A percentile compares a stretch with the other conserved stretches of the same genome.
Conservation (phyloP, 2,797 vertebrate genomes). For the Oryzias sinensis region DNA sequence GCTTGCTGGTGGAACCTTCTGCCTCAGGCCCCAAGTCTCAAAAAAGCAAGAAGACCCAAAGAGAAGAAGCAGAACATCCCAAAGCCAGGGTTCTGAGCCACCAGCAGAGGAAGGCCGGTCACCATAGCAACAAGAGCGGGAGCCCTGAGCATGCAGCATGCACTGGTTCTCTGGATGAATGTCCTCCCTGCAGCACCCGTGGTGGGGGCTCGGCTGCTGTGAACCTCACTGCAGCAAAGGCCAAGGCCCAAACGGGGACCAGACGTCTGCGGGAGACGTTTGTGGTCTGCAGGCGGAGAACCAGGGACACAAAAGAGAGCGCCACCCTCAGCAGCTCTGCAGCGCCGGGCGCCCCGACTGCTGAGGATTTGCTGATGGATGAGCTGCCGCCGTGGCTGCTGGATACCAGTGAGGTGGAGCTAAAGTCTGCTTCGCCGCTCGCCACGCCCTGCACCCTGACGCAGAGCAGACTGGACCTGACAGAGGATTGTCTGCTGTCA, state of each 20-base stretch:
- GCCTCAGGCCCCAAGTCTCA: conserved; percentile 8
- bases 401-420: conserved; percentile 20
- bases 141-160: background rate
- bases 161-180: background rate
- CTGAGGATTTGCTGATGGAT: conserved; percentile 50
- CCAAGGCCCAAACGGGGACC: background rate
- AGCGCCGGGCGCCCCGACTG: background rate
- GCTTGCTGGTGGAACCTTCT: conserved; percentile 13
- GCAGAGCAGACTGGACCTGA: background rate
- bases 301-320: background rate
- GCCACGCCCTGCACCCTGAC: conserved; percentile 28
- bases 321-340: background rate
- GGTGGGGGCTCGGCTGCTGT: background rate
- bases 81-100: conserved; percentile 7
- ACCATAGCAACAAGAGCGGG: background rate
- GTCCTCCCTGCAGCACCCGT: background rate
- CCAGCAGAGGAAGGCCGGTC: conserved; percentile 29
- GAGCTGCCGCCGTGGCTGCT: conserved; percentile 68
- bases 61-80: conserved; percentile 6
- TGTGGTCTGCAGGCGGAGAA: conserved; percentile 19
- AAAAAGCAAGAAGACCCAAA: conserved; percentile 56
- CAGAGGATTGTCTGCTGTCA: conserved; percentile 21
- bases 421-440: conserved; percentile 9
- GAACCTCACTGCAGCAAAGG: conserved; percentile 13
- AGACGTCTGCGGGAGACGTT: conserved; percentile 36